These are phyloP conservation scores for Venturia canescens DNA, from an alignment of 1,140 invertebrate genomes.

Conservation along the genomic window DNA sequence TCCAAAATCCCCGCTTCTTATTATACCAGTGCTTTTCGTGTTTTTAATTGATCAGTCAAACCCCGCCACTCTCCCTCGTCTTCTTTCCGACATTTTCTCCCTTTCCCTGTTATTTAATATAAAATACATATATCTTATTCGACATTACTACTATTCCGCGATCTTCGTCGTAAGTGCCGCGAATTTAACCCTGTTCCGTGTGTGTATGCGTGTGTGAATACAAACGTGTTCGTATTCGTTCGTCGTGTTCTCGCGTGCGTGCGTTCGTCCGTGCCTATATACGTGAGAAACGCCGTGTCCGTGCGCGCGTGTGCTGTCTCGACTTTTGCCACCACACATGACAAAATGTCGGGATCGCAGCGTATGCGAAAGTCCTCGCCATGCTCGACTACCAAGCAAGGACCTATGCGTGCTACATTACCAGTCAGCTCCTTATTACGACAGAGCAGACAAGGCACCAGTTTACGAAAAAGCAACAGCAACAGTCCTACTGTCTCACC, in stretches of 20 bases:
- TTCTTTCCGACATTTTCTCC: no score
- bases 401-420: conserved; percentile 85
- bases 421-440: conserved; percentile 84
- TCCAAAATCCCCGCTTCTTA: background rate
- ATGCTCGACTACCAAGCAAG: conserved; percentile 82
- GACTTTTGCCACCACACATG: conserved; percentile 51
- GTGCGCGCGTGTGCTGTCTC: conserved; percentile 15
- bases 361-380: conserved; percentile 83
- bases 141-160: background rate
- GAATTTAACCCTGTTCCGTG: background rate
- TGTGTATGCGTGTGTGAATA: background rate
- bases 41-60: no score
- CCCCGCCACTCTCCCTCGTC: no score
- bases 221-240: background rate
- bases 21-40: no score
- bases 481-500: conserved; percentile 82
- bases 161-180: conserved; percentile 5
- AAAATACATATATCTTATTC: background rate
- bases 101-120: no score
- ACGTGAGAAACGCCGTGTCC: background rate
- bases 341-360: conserved; percentile 79
- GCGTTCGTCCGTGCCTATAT: background rate
- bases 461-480: conserved; percentile 79
- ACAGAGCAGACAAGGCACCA: conserved; percentile 77
- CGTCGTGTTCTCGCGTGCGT: background rate